Evolutionary conservation across 2,888 invertebrate genomes (phyloP), one percentile per base, ranked within the genome.

Genomic region (Monochamus alternatus): DNA sequence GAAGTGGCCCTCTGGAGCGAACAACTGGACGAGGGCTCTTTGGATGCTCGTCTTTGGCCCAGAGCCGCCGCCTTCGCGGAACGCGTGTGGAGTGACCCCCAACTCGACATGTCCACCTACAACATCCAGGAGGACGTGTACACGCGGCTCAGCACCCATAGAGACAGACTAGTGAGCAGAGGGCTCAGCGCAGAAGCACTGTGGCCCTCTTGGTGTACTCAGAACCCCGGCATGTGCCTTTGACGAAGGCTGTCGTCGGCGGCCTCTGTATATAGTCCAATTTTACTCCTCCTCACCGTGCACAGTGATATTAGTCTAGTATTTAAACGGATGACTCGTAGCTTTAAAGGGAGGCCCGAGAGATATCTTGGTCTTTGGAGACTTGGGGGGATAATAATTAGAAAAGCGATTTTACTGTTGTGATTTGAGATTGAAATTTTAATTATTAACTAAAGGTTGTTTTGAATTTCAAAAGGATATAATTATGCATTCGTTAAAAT

Each of bases 1-100:
- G 95, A 96, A 86, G 96, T 93, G 14, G 95, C 96, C 78, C 91
- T 96, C 83, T 97, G 97, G 97, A 94, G 93, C 68, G 97, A 97
- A 88, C 96, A 96, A 89, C 92, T 94, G 58, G 94, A 93, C 76
- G 92, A 94, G 84, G 91, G 91, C 70, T 93, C 94, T 67, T 87
- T 96, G 82, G 96, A 96, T 87, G 92, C 94, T 80, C 92, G 96
- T 84, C 89, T 96, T 84, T 96, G 96, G 96, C 96, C 96, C 52
- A 90, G 96, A 76, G 91, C 94, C 3, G 94, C 96, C 0, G 96
- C 96, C 1, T 89, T 96, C 79, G 96, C 94, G 0, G 96, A 96
- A 89, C 91, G 96, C 81, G 89, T 95, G 80, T 95, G 95, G 95
- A 91, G 92, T 60, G 94, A 94, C 85, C 90, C 91, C 59, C 90